A percentile compares a stretch with the other conserved stretches of the same genome.
phyloP scores from a whole-genome alignment of 2,797 vertebrate genomes.

The Acrossocheilus wenchowensis region DNA sequence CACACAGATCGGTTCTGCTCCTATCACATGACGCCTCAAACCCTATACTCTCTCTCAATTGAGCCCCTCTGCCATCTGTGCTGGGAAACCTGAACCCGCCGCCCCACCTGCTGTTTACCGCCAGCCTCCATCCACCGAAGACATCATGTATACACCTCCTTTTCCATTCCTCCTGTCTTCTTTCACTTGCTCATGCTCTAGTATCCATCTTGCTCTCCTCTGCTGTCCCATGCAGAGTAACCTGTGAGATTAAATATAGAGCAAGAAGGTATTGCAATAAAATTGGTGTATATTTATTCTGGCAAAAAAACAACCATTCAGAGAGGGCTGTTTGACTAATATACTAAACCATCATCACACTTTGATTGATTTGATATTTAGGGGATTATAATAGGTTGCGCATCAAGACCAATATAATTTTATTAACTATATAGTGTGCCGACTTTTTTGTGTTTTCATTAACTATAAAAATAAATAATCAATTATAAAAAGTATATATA shows the following conservation, averaged over 20 bases:
- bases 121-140: conserved; percentile 56
- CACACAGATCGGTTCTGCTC: conserved; percentile 38
- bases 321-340: neutral
- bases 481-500: neutral
- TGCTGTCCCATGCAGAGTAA: neutral
- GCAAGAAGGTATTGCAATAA: neutral
- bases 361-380: neutral
- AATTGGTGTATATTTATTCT: neutral
- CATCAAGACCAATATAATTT: neutral
- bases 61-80: conserved; percentile 79
- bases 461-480: neutral
- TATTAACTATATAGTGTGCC: neutral
- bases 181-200: conserved; percentile 24
- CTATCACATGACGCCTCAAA: conserved; percentile 64
- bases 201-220: conserved; percentile 9
- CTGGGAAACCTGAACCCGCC: conserved; percentile 73
- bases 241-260: neutral
- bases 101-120: conserved; percentile 65
- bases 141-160: conserved; percentile 25
- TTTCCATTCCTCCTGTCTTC: conserved; percentile 34
- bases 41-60: conserved; percentile 46
- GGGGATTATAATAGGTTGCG: neutral
- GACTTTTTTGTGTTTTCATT: neutral
- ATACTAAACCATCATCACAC: neutral
- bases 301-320: neutral